Conservation (phyloP, 2,888 invertebrate species). For the Prenolepis imparis region DNA sequence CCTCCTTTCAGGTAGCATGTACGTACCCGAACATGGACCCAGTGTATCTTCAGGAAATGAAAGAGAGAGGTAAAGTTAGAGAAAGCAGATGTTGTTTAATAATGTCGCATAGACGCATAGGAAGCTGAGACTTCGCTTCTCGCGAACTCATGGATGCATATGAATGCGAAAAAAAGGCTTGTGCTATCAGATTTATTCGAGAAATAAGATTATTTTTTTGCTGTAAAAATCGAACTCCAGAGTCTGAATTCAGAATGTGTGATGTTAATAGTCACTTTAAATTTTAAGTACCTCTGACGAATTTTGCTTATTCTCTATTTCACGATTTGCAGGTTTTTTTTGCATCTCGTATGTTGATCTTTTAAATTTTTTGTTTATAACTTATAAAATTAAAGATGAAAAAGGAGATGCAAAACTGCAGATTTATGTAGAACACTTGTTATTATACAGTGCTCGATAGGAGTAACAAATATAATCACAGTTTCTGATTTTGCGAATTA, state of each 20-base stretch:
- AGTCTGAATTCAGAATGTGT: not conserved
- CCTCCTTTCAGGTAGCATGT: conserved; percentile 74
- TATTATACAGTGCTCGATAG: not conserved
- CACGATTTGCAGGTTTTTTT: conserved; percentile 6
- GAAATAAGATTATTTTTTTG: conserved; percentile 2
- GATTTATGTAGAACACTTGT: not conserved
- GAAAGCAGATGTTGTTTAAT: conserved; percentile 6
- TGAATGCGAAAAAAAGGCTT: conserved; percentile 11
- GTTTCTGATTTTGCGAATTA: conserved; percentile 13
- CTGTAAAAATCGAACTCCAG: conserved; percentile 11
- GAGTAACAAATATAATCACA: not conserved
- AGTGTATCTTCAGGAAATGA: conserved; percentile 57
- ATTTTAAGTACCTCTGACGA: conserved; percentile 16
- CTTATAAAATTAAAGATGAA: not conserved
- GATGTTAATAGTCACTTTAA: conserved; percentile 25
- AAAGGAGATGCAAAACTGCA: not conserved
- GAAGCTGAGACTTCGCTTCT: conserved; percentile 31
- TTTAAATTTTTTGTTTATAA: conserved; percentile 1
- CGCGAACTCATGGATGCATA: conserved; percentile 9
- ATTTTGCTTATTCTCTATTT: conserved; percentile 23
- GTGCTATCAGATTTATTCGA: conserved; percentile 10
- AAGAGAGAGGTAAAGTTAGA: conserved; percentile 3
- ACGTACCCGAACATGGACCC: conserved; percentile 51
- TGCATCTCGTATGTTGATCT: not conserved
- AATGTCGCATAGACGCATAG: conserved; percentile 11